These are phyloP conservation scores for Papilio machaon DNA, from an alignment of 1,140 invertebrate species.

Conservation along the genomic window DNA sequence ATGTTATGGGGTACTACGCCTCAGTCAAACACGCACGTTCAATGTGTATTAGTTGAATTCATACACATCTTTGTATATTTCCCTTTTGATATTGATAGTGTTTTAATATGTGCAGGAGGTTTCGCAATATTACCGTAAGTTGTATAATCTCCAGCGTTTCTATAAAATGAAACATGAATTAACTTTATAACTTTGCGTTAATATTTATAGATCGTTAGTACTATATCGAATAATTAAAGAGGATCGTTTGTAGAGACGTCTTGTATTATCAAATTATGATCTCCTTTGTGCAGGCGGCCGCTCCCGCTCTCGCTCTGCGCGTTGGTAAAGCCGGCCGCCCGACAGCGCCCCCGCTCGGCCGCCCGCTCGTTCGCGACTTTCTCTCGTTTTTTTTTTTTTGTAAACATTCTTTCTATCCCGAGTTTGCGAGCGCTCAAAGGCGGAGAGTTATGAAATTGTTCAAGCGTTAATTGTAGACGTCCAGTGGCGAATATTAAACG, in stretches of 20 bases:
- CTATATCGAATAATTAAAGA: constrained; percentile 20
- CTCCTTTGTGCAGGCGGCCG: constrained; percentile 61
- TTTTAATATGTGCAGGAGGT: too few relatives aligned
- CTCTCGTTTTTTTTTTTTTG: constrained; percentile 66
- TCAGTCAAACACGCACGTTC: too few relatives aligned
- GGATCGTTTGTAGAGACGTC: background rate
- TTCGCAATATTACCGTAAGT: background rate
- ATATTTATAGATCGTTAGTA: background rate
- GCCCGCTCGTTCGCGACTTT: constrained; percentile 44
- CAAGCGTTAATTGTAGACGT: constrained; percentile 77
- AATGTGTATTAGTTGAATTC: too few relatives aligned
- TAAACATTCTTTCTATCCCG: constrained; percentile 65
- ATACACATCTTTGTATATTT: too few relatives aligned
- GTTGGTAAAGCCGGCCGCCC: constrained; percentile 36
- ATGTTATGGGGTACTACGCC: too few relatives aligned
- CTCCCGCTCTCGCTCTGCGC: constrained; percentile 33
- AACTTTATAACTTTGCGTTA: background rate
- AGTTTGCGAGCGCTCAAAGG: constrained; percentile 71
- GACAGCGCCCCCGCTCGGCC: constrained; percentile 44
- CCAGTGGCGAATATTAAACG: constrained; percentile 78
- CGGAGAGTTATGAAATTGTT: constrained; percentile 79
- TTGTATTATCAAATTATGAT: constrained; percentile 68
- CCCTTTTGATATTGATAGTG: too few relatives aligned
- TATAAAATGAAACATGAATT: too few relatives aligned
- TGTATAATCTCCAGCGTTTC: background rate